A percentile compares a stretch with the other conserved stretches of the same genome.
Conservation (phyloP, 2,797 vertebrate species). For the Knipowitschia caucasica region DNA sequence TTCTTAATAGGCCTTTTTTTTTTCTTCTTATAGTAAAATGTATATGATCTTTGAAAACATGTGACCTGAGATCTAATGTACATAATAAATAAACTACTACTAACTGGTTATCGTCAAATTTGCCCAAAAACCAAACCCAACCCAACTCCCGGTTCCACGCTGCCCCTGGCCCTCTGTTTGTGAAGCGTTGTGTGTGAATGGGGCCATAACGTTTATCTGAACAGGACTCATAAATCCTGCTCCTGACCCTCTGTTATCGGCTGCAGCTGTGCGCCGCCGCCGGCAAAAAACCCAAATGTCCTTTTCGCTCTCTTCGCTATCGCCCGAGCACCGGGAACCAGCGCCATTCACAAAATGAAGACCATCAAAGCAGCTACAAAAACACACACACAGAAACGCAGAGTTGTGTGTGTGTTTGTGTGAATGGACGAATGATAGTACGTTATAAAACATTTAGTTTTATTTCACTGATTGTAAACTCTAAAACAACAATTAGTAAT, state of each 20-base stretch:
- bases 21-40: too few species aligned
- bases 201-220: background rate
- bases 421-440: too few species aligned
- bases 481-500: too few species aligned
- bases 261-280: conserved; percentile 6
- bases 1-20: too few species aligned
- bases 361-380: too few species aligned
- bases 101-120: too few species aligned
- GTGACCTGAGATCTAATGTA: too few species aligned
- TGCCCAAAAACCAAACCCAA: background rate
- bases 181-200: background rate
- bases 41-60: too few species aligned
- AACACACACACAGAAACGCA: conserved; percentile 11
- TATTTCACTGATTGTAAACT: too few species aligned
- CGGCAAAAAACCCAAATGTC: background rate
- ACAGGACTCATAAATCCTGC: conserved; percentile 16
- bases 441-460: too few species aligned
- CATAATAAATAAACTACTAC: too few species aligned
- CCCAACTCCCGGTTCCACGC: background rate
- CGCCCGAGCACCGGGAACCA: background rate
- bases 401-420: background rate
- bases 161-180: background rate
- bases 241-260: conserved; percentile 4
- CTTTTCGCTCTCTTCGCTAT: background rate
- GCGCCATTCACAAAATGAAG: conserved; percentile 5